A percentile compares a stretch with the other conserved stretches of the same genome.
Conservation (phyloP, 53 echinoderm and acorn worm genomes). For the Stichopus horrens region DNA sequence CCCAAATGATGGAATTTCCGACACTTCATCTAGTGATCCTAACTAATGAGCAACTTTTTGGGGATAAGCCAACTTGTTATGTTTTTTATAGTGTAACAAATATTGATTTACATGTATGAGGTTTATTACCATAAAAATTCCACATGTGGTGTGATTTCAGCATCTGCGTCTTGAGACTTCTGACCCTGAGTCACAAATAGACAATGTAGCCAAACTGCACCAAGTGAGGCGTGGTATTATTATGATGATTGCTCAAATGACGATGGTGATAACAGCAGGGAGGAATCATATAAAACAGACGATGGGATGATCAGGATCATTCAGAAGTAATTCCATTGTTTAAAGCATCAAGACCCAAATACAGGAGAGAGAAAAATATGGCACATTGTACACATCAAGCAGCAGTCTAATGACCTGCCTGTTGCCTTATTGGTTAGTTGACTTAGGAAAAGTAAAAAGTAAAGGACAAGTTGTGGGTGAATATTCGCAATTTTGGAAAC, state of each 20-base stretch:
- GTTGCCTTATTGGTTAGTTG: slow-evolving; percentile 47
- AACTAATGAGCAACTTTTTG: no score
- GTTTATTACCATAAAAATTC: no score
- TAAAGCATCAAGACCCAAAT: neutral
- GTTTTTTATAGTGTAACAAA: no score
- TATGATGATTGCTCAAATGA: neutral
- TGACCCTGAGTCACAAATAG: neutral
- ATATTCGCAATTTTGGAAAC: slow-evolving; percentile 53
- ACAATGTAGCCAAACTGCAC: neutral
- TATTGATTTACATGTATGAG: no score
- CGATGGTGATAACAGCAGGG: neutral
- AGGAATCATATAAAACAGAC: slow-evolving; percentile 13
- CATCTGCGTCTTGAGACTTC: no score
- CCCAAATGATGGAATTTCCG: no score
- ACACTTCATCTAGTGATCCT: no score
- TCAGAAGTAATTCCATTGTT: slow-evolving; percentile 10
- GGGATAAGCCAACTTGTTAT: no score
- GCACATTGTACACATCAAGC: slow-evolving; percentile 29
- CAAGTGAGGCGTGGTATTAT: slow-evolving; percentile 3
- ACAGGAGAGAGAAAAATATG: neutral
- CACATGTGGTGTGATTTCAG: no score
- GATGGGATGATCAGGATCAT: neutral
- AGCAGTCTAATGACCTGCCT: slow-evolving; percentile 34
- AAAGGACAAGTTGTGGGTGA: slow-evolving; percentile 42
- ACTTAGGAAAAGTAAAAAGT: slow-evolving; percentile 1